A percentile compares a stretch with the other conserved stretches of the same genome.
These are phyloP conservation scores for Caenorhabditis afra DNA, from an alignment of 2,888 invertebrate genomes.

Conservation along the genomic window DNA sequence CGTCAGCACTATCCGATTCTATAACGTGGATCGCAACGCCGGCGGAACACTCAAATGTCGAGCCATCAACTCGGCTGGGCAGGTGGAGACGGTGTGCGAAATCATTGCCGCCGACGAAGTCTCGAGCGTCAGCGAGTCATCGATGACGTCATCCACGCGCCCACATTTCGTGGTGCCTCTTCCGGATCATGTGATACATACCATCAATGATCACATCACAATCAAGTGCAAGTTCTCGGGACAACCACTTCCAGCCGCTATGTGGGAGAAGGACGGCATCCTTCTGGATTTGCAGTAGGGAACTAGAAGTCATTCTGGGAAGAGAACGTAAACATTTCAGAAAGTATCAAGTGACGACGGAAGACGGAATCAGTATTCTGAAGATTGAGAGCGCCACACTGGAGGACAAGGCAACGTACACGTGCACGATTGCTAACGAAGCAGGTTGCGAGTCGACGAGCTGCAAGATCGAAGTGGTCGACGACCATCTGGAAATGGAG, in stretches of 20 bases:
- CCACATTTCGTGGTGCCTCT: conserved; percentile 58
- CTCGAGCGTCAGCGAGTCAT: conserved; percentile 52
- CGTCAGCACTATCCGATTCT: conserved; percentile 57
- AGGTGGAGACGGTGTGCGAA: conserved; percentile 46
- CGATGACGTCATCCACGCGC: conserved; percentile 36
- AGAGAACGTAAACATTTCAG: conserved; percentile 50
- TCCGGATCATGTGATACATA: conserved; percentile 49
- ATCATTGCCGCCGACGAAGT: conserved; percentile 51
- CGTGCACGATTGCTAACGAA: conserved; percentile 89
- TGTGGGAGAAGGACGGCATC: conserved; percentile 71
- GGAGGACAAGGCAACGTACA: conserved; percentile 88
- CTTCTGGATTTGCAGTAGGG: conserved; percentile 66
- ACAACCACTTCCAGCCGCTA: conserved; percentile 71
- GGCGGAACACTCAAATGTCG: conserved; percentile 62
- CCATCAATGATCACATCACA: conserved; percentile 58
- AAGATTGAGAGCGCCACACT: conserved; percentile 82
- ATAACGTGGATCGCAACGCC: conserved; percentile 46
- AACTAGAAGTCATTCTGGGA: no score
- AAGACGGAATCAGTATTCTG: conserved; percentile 76
- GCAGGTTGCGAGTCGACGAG: conserved; percentile 88
- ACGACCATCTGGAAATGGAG: conserved; percentile 66
- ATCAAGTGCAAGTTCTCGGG: conserved; percentile 70
- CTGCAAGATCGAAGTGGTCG: conserved; percentile 69
- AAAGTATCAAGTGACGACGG: conserved; percentile 72
- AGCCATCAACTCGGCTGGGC: conserved; percentile 67